These are phyloP conservation scores for Dicyrtomina minuta DNA, from an alignment of 2,888 invertebrate genomes.

Conservation along the genomic window DNA sequence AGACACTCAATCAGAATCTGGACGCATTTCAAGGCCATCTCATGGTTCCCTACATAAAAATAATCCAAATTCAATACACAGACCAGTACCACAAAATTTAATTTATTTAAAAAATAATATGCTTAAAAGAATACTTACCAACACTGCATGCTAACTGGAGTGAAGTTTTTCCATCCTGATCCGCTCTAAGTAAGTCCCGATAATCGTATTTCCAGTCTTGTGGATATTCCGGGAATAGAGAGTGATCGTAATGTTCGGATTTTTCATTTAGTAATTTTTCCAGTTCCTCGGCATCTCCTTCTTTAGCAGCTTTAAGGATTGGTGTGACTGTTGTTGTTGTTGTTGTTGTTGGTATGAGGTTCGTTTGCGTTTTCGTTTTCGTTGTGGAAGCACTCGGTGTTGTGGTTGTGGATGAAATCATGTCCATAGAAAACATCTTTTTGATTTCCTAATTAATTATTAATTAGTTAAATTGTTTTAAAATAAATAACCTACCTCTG, in stretches of 20 bases:
- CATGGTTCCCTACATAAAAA: conserved; percentile 12
- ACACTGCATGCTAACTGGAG: not conserved
- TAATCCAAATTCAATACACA: not conserved
- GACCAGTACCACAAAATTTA: no score
- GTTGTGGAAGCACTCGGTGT: no score
- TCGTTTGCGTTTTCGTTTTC: no score
- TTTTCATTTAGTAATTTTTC: not conserved
- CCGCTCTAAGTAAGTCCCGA: not conserved
- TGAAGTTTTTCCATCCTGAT: not conserved
- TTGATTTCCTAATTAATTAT: no score
- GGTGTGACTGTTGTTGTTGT: no score
- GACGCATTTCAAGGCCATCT: not conserved
- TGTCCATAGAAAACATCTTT: no score
- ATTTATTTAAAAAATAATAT: not conserved
- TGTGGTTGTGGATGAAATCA: no score
- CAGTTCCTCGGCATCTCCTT: conserved; percentile 3
- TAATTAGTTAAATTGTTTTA: no score
- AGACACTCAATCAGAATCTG: not conserved
- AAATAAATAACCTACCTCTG: no score
- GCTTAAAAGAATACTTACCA: not conserved
- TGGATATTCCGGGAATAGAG: not conserved
- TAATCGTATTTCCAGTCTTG: conserved; percentile 10
- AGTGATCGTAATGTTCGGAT: no score
- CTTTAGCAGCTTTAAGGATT: conserved; percentile 8
- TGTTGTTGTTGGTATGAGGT: no score